phyloP scores from a whole-genome alignment of 2,113 vertebrate genomes.

The Vanacampus margaritifer region DNA sequence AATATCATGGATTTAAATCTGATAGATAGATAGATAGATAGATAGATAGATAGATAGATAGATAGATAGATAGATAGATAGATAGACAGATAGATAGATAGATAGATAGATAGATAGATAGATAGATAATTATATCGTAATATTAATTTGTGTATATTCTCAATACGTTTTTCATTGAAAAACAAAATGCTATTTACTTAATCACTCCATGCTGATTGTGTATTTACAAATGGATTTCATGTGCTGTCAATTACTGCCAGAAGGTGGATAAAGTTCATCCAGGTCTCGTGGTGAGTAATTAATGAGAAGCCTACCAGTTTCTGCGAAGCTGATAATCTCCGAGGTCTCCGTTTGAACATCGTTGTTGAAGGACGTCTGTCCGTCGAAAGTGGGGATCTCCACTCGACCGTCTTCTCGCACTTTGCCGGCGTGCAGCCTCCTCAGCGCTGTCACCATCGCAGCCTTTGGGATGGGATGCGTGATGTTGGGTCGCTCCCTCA shows the following conservation, averaged over 20 bases:
- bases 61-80: neutral
- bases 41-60: neutral
- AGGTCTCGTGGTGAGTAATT: slow-evolving; percentile 34
- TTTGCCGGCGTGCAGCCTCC: slow-evolving; percentile 93
- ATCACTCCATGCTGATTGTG: too few relatives aligned
- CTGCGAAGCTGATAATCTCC: slow-evolving; percentile 96
- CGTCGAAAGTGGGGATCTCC: slow-evolving; percentile 92
- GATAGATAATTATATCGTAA: too few relatives aligned
- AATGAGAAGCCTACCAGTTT: slow-evolving; percentile 81
- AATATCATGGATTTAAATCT: too few relatives aligned
- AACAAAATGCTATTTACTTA: too few relatives aligned
- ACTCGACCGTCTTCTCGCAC: slow-evolving; percentile 89
- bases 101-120: neutral
- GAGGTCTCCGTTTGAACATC: slow-evolving; percentile 84
- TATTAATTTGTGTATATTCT: too few relatives aligned
- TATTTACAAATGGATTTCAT: neutral
- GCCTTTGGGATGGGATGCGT: slow-evolving; percentile 93
- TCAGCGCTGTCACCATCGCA: slow-evolving; percentile 92
- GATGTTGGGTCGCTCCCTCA: slow-evolving; percentile 94
- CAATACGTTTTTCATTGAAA: too few relatives aligned
- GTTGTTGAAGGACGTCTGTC: slow-evolving; percentile 81
- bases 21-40: neutral
- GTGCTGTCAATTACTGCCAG: slow-evolving; percentile 7
- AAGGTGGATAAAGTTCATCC: slow-evolving; percentile 29
- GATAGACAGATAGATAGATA: neutral